These are phyloP conservation scores for Chaetodon trifascialis DNA, from an alignment of 2,113 vertebrate genomes.

Conservation along the genomic window DNA sequence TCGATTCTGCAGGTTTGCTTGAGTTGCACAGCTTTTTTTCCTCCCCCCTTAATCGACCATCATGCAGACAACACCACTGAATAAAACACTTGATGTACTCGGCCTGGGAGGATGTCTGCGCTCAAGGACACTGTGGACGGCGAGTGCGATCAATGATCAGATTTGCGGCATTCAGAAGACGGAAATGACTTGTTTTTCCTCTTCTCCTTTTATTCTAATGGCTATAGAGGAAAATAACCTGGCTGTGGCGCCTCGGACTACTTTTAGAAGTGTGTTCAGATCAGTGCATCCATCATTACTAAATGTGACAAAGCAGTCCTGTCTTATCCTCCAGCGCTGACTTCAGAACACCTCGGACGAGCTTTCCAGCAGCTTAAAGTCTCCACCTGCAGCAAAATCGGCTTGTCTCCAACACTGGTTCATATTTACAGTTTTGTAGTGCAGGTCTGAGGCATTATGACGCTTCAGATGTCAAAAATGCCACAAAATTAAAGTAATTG, in stretches of 20 bases:
- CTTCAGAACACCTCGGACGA: conserved; percentile 6
- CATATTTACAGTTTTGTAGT: background rate
- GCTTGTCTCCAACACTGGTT: background rate
- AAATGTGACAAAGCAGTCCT: background rate
- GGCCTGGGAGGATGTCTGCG: conserved; percentile 44
- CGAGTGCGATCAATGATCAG: conserved; percentile 40
- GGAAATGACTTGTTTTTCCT: background rate
- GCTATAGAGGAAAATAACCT: conserved; percentile 29
- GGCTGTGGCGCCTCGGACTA: background rate
- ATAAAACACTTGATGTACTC: conserved; percentile 50
- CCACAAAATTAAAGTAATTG: no score
- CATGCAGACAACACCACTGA: conserved; percentile 25
- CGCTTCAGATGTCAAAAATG: background rate
- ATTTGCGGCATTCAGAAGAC: conserved; percentile 30
- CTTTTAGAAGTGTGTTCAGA: conserved; percentile 29
- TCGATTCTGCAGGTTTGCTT: conserved; percentile 7
- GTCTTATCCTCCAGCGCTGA: background rate
- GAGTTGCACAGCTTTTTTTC: background rate
- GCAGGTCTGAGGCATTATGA: background rate
- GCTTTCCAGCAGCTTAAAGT: conserved; percentile 12
- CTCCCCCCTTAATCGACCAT: conserved; percentile 10
- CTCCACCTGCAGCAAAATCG: background rate
- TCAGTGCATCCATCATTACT: conserved; percentile 10
- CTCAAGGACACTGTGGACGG: conserved; percentile 65
- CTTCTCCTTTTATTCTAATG: conserved; percentile 5